Evolutionary conservation across 2,888 invertebrate genomes (phyloP), one percentile per base, ranked within the genome.

Genomic region (Cacoxenus indagator): DNA sequence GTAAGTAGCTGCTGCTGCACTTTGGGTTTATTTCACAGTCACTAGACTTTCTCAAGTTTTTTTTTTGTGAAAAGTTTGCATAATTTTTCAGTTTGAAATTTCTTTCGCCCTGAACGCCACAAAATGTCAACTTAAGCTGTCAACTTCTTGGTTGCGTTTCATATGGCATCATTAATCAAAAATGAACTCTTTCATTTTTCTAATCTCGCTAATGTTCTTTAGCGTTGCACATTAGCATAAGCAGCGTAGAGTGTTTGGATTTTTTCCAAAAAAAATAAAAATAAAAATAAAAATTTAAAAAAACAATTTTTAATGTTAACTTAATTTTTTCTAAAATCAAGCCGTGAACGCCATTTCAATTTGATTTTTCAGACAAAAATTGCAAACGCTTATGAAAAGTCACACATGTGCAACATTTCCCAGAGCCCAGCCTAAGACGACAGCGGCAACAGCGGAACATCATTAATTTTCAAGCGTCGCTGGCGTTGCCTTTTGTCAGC

Each of bases 321-420:
- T 37, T 62, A 19, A 19, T 46, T 46, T 22, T 46, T 5, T 31
- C 9, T 62, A 72, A 79, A 79, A 80, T 79, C 80, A 78, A 80
- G 19, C 51, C 19, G 51, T 51, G 22, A 51, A 51, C 82, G 81
- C 72, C 71, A 75, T 78, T 78, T 83, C 81, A 83, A 80, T 82
- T 80, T 83, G 76, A 78, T 77, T 75, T 79, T 78, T 51, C n/a
- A 2, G 5, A 22, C 19, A 78, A 79, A 79, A 82, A 81, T 83
- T 76, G 83, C 81, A 76, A 81, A 81, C 76, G 83, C 78, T 83
- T 79, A 77, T 79, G 75, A 76, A 78, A 81, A 81, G 78, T 75
- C 74, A 73, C 85, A 85, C 85, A 85, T 86, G 83, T 85, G 86
- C 73, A 75, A 64, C 72, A 74, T 75, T 84, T 85, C 86, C 79